phyloP scores from a whole-genome alignment of 1,140 invertebrate genomes.

The Drosophila melanogaster region DNA sequence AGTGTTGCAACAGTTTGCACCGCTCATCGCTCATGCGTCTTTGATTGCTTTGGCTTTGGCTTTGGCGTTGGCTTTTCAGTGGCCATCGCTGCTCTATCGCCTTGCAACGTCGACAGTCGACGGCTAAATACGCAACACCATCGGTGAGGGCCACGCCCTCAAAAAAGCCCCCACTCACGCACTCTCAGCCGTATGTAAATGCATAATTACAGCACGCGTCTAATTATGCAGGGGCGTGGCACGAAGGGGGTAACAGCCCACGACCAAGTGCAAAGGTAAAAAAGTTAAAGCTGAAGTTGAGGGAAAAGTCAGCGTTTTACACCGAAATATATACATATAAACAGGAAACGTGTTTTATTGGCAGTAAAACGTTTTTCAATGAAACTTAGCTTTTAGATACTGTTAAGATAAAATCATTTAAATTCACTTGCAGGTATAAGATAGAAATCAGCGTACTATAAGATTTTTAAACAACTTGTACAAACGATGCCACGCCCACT shows the following conservation, averaged over 20 bases:
- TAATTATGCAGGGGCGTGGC: conserved; percentile 64
- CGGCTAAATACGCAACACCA: conserved; percentile 56
- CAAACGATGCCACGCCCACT: conserved; percentile 12
- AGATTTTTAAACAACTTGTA: no score
- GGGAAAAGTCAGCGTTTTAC: conserved; percentile 12
- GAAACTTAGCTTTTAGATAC: no score
- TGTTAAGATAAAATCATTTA: no score
- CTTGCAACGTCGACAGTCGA: conserved; percentile 22
- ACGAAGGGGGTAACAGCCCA: conserved; percentile 12
- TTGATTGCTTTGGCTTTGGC: conserved; percentile 45
- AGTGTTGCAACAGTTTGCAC: conserved; percentile 47
- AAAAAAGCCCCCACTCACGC: conserved; percentile 44
- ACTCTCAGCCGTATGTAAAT: conserved; percentile 36
- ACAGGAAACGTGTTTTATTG: background rate
- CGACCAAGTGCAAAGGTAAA: conserved; percentile 19
- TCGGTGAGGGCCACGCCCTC: conserved; percentile 49
- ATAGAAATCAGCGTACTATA: no score
- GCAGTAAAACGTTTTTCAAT: no score
- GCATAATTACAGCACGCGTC: conserved; percentile 70
- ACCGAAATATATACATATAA: background rate
- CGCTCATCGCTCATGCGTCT: conserved; percentile 50
- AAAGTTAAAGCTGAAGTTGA: background rate
- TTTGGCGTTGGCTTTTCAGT: conserved; percentile 13
- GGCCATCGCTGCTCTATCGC: conserved; percentile 13
- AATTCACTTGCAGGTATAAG: no score